Base-by-base conservation (phyloP, 2,797 vertebrate genomes). In the Buphagus erythrorhynchus region DNA sequence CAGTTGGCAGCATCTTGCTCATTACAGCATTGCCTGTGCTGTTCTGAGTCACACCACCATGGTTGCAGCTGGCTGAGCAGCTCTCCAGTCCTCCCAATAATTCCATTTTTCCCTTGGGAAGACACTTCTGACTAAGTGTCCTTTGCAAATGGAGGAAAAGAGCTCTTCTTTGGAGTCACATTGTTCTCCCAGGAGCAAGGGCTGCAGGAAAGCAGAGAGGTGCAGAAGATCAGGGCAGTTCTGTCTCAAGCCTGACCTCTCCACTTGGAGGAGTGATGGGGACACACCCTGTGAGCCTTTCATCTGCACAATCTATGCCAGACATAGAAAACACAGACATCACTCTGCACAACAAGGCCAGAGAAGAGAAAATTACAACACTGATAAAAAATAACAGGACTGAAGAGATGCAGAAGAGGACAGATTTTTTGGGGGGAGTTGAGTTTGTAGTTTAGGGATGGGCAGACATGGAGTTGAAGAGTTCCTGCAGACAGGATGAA, bases 1-100 rank as follows among this genome's bases (percentile, higher is more conserved):
- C 71, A 94, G 86, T 94, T 95, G 95, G 95, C 92, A 93, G 74
- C 10, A 1, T 72, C 74, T 71, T 87, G 52, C 68, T 89, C 65
- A 36, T 77, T 71, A 52, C 76, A 80, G 49, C 22, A 4, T 62
- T 43, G 69, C 87, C 68, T 67, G 13, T 33, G 65, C 79, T 75
- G 35, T 10, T 86, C 63, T 5, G 3, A 90, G 65, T 91, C 93
- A 82, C 9, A 0, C 54, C 68, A 71, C 29, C 10, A 3, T 24
- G 62, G 69, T 0, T 86, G 85, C 78, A 94, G 87, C 78, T 86
- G 93, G 38, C 59, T 29, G 43, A 87, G 75, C 11, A 4, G 26
- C 57, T 52, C 74, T 72, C 28, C 38, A 51, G 42, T 65, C 52
- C 38, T 72, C 62, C 35, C 48, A 43, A 7, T 33, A 86, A 88